Conservation (phyloP, 2,797 vertebrate species). For the Novumbra hubbsi region DNA sequence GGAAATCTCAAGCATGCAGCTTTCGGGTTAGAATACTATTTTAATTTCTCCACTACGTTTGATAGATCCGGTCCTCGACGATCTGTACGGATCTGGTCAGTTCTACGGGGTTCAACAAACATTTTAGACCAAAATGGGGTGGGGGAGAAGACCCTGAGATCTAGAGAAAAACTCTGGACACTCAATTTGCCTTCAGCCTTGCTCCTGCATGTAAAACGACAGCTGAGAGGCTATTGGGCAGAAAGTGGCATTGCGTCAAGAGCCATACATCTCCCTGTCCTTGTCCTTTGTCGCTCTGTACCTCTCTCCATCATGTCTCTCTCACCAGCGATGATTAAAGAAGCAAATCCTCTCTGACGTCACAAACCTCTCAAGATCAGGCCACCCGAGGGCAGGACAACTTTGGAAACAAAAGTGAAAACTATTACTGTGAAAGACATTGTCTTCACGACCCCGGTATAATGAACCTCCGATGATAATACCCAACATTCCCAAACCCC, state of each 20-base stretch:
- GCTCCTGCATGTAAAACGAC: constrained; percentile 8
- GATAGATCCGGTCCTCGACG: not conserved
- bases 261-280: not conserved
- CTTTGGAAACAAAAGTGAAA: not conserved
- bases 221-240: not conserved
- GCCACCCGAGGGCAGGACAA: not conserved
- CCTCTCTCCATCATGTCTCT: not conserved
- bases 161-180: not conserved
- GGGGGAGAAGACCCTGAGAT: not conserved
- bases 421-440: not conserved
- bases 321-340: not conserved
- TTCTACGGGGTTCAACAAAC: not conserved
- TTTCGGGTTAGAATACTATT: not conserved
- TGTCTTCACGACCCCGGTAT: not conserved
- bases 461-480: not conserved
- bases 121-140: not conserved
- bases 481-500: no score
- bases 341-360: no score
- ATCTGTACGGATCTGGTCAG: not conserved
- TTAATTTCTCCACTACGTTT: not conserved
- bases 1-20: not conserved
- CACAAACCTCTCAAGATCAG: not conserved
- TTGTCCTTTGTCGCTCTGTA: not conserved
- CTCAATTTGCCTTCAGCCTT: not conserved
- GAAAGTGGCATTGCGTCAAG: not conserved